phyloP scores from a whole-genome alignment of 2,113 vertebrate species.

The Spizaetus ornatus region DNA sequence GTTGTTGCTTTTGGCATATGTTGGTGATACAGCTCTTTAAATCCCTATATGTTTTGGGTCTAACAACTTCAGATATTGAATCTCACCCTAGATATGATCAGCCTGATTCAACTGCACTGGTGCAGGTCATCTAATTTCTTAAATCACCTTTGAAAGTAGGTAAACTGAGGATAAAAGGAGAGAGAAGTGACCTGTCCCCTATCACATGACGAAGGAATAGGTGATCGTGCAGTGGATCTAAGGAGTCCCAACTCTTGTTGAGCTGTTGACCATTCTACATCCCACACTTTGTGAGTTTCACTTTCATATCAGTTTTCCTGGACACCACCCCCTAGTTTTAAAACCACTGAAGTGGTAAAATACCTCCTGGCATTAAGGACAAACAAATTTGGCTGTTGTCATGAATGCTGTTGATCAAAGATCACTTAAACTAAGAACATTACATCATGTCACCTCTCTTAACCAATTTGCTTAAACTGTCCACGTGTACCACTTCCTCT shows the following conservation, averaged over 20 bases:
- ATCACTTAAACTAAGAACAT: neutral
- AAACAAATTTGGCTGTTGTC: neutral
- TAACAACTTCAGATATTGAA: neutral
- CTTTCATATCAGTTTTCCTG: neutral
- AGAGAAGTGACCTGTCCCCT: neutral
- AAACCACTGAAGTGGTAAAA: conserved; percentile 3
- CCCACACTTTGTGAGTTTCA: neutral
- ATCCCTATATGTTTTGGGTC: rapidly evolving
- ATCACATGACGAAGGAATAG: neutral
- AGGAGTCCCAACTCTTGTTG: neutral
- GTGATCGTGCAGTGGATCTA: rapidly evolving
- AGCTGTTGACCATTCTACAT: neutral
- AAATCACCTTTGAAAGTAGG: neutral
- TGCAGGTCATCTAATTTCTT: neutral
- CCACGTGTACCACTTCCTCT: neutral
- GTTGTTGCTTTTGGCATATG: neutral
- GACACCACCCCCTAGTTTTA: neutral
- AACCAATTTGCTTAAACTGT: neutral
- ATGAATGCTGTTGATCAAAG: neutral
- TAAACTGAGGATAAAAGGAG: neutral
- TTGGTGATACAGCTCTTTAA: neutral
- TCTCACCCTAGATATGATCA: neutral
- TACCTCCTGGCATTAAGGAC: neutral
- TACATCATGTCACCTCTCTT: neutral
- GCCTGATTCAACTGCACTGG: neutral